Evolutionary conservation across 2,797 vertebrate species (phyloP).

Genomic region (Poeciliopsis turneri): DNA sequence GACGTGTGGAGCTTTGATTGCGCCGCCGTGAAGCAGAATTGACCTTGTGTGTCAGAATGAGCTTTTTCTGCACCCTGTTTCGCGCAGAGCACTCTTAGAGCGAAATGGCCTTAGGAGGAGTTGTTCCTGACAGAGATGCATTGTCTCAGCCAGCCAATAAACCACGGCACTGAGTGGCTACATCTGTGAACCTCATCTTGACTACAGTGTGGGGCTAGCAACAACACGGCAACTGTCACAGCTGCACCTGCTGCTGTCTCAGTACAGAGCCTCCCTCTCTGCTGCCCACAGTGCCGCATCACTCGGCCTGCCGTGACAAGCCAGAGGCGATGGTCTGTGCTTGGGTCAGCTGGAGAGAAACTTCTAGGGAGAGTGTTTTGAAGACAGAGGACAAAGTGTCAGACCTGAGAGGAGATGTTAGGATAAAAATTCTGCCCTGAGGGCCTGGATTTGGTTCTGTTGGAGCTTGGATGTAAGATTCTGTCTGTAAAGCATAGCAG

Average conservation of each 20-base stretch:
- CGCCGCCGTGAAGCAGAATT: conserved; percentile 57
- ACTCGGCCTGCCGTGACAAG: conserved; percentile 69
- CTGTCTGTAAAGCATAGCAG: conserved; percentile 78
- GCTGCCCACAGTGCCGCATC: conserved; percentile 71
- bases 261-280: conserved; percentile 77
- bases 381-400: conserved; percentile 89
- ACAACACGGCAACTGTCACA: conserved; percentile 80
- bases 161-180: conserved; percentile 78
- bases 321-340: conserved; percentile 80
- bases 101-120: conserved; percentile 73
- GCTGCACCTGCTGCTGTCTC: conserved; percentile 87
- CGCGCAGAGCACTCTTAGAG: conserved; percentile 60
- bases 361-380: conserved; percentile 82
- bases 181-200: conserved; percentile 82
- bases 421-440: conserved; percentile 83
- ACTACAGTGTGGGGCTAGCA: conserved; percentile 75
- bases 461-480: conserved; percentile 83
- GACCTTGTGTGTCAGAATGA: conserved; percentile 68
- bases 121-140: conserved; percentile 79
- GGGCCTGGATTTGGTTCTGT: conserved; percentile 85
- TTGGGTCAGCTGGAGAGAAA: conserved; percentile 88
- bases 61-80: conserved; percentile 66
- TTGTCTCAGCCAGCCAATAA: conserved; percentile 80
- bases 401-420: conserved; percentile 87
- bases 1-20: conserved; percentile 54